Evolutionary conservation across 2,797 vertebrate genomes (phyloP).

Genomic region (Enteromius anoplus): DNA sequence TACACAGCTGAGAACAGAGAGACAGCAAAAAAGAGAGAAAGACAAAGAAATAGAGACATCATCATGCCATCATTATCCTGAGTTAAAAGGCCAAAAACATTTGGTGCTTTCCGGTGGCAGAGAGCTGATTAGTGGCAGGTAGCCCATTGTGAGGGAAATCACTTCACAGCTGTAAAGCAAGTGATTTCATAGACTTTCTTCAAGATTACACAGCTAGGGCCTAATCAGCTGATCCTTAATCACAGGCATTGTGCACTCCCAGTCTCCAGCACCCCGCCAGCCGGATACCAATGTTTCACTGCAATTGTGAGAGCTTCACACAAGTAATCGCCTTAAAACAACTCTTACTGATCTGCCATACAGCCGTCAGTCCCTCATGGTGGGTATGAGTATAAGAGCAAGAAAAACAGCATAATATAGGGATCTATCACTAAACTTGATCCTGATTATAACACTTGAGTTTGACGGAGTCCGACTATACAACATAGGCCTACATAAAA

Average conservation of each 20-base stretch:
- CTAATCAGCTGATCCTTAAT: conserved; percentile 81
- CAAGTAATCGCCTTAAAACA: conserved; percentile 36
- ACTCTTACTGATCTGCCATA: neutral
- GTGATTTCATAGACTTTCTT: conserved; percentile 79
- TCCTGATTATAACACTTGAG: neutral
- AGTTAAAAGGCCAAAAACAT: conserved; percentile 74
- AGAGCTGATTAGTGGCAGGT: conserved; percentile 80
- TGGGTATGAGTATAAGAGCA: neutral
- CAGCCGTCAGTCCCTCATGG: neutral
- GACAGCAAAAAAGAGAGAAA: neutral
- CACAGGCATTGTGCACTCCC: conserved; percentile 71
- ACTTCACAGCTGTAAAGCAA: conserved; percentile 76
- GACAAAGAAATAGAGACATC: conserved; percentile 47
- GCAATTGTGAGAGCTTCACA: conserved; percentile 30
- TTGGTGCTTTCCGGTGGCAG: conserved; percentile 69
- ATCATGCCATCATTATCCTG: conserved; percentile 68
- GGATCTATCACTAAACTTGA: neutral
- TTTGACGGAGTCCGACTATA: neutral
- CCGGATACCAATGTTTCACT: conserved; percentile 38
- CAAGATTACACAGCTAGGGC: conserved; percentile 80
- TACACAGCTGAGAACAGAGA: neutral
- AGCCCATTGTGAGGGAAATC: conserved; percentile 78
- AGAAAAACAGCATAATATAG: neutral
- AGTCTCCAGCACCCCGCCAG: conserved; percentile 30
- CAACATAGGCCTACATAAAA: neutral